Percentiles rank a stretch among this genome's conserved stretches.
Conservation (phyloP, 2,888 invertebrate species). For the Chironomus riparius region DNA sequence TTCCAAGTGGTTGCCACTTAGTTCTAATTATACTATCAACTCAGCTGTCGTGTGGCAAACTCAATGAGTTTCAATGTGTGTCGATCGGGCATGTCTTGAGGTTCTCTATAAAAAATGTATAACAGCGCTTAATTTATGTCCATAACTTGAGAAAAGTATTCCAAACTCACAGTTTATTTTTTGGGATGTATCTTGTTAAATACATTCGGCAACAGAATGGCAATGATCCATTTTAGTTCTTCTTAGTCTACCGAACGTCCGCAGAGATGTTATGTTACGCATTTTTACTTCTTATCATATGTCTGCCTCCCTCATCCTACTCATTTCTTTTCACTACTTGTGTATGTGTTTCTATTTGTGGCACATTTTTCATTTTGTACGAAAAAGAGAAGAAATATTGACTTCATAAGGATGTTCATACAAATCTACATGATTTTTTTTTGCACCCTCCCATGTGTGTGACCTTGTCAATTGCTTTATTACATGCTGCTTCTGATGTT, state of each 20-base stretch:
- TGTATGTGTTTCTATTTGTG: neutral
- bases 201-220: constrained; percentile 17
- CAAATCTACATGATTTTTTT: neutral
- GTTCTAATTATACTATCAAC: no score
- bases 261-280: neutral
- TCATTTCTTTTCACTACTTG: neutral
- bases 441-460: neutral
- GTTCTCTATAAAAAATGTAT: no score
- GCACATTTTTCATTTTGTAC: neutral
- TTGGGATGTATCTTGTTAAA: neutral
- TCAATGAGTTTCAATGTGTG: no score
- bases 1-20: no score
- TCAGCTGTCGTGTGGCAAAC: no score
- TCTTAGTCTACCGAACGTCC: neutral
- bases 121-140: no score
- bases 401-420: neutral
- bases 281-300: neutral
- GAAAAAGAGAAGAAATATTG: neutral
- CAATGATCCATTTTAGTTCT: constrained; percentile 16
- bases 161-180: neutral
- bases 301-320: neutral
- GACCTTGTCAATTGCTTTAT: constrained; percentile 10
- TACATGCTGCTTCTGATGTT: neutral
- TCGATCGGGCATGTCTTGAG: no score
- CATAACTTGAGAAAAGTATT: no score